phyloP scores from a whole-genome alignment of 2,888 invertebrate genomes.

The Gastrophysa polygoni region DNA sequence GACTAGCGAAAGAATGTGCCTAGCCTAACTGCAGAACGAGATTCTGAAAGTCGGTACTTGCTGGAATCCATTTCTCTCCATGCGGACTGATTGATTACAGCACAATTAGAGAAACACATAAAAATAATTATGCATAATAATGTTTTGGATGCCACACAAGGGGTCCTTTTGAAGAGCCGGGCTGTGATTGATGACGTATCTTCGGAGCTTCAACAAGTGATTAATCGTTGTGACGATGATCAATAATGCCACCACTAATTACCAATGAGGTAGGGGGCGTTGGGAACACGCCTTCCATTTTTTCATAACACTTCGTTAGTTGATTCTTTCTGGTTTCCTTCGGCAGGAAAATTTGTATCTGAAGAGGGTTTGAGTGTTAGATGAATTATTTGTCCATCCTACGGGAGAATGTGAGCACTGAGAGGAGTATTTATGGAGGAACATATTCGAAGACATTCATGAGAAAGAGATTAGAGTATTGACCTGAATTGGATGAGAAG shows the following conservation, averaged over 20 bases:
- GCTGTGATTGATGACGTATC: conserved; percentile 30
- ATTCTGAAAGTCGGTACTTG: background rate
- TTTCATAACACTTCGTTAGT: background rate
- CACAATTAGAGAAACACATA: conserved; percentile 18
- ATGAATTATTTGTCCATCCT: too few relatives aligned
- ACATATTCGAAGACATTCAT: too few relatives aligned
- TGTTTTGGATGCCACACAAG: conserved; percentile 28
- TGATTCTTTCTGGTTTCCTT: background rate
- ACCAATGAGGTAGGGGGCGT: conserved; percentile 17
- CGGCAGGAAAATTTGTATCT: too few relatives aligned
- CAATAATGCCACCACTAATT: conserved; percentile 32
- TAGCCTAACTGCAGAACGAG: background rate
- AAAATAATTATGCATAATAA: conserved; percentile 23
- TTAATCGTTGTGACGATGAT: conserved; percentile 34
- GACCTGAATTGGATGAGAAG: too few relatives aligned
- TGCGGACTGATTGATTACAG: conserved; percentile 22
- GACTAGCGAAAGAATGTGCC: background rate
- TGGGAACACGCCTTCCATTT: conserved; percentile 5
- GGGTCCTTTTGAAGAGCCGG: conserved; percentile 22
- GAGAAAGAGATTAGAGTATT: too few relatives aligned
- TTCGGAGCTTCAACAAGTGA: conserved; percentile 29
- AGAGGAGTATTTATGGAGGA: too few relatives aligned
- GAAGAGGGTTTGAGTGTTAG: too few relatives aligned
- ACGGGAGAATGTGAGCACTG: too few relatives aligned
- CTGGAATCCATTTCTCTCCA: background rate